Conservation (phyloP, 2,888 invertebrate species). For the Chrysina gloriosa region DNA sequence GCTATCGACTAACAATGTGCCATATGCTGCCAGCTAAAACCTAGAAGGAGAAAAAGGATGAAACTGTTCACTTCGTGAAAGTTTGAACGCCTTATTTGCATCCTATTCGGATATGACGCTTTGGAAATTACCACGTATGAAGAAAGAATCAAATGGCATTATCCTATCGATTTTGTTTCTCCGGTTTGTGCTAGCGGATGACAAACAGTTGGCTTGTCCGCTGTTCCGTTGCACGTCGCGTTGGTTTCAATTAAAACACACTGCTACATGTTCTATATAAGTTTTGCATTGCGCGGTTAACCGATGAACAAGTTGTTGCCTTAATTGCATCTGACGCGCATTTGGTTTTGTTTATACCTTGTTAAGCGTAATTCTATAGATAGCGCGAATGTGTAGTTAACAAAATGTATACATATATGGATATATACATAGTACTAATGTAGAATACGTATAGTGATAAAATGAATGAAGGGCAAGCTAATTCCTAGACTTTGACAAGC, state of each 20-base stretch:
- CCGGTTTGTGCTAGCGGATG: background rate
- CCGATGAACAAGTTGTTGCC: constrained; percentile 9
- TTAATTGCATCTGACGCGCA: background rate
- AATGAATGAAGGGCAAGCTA: too few relatives aligned
- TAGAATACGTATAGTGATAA: too few relatives aligned
- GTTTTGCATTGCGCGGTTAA: constrained; percentile 14
- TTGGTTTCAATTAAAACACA: constrained; percentile 12
- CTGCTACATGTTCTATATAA: background rate
- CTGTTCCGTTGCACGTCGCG: background rate
- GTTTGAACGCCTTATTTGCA: too few relatives aligned
- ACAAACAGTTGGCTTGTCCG: background rate
- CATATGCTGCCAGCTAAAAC: too few relatives aligned
- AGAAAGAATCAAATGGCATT: background rate
- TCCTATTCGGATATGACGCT: too few relatives aligned
- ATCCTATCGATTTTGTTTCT: constrained; percentile 9
- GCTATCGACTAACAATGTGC: too few relatives aligned
- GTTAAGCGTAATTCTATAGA: background rate
- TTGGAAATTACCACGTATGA: too few relatives aligned
- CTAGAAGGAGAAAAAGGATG: too few relatives aligned
- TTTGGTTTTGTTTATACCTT: background rate
- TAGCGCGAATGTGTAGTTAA: background rate
- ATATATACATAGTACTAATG: background rate
- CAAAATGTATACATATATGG: background rate
- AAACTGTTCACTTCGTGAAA: too few relatives aligned
- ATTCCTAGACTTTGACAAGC: too few relatives aligned